These are phyloP conservation scores for Apogon hyalosoma DNA, from an alignment of 2,797 vertebrate species.

Conservation along the genomic window DNA sequence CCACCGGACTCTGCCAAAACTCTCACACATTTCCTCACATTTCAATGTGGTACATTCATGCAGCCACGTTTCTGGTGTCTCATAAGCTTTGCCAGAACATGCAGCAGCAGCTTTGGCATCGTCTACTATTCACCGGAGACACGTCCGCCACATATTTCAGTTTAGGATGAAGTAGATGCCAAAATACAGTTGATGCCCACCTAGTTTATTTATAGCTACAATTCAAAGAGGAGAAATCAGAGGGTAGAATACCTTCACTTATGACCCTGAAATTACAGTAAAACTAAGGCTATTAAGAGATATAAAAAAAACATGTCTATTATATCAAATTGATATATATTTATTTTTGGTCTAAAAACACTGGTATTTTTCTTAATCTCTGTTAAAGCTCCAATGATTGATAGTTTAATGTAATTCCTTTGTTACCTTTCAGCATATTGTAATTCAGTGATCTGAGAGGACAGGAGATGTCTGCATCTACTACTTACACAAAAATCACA, in stretches of 20 bases:
- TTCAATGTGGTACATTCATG: slow-evolving; percentile 23
- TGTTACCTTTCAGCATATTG: too few relatives aligned
- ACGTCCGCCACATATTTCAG: slow-evolving; percentile 8
- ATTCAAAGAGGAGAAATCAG: background rate
- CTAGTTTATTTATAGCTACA: slow-evolving; percentile 1
- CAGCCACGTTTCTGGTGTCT: slow-evolving; percentile 22
- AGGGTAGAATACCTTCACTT: too few relatives aligned
- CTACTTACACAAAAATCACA: too few relatives aligned
- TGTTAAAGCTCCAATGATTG: too few relatives aligned
- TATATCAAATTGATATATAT: background rate
- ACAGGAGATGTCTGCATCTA: too few relatives aligned
- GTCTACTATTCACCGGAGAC: slow-evolving; percentile 14
- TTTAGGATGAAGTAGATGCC: background rate
- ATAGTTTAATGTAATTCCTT: too few relatives aligned
- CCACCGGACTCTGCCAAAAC: slow-evolving; percentile 3
- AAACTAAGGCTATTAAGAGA: too few relatives aligned
- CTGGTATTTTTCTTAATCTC: background rate
- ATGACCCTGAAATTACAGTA: background rate
- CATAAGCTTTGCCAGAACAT: slow-evolving; percentile 24
- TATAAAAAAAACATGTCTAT: too few relatives aligned
- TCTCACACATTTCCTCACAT: slow-evolving; percentile 15
- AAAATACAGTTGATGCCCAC: background rate
- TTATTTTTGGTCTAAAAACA: background rate
- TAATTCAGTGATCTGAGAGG: too few relatives aligned
- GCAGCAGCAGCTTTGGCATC: slow-evolving; percentile 27